Conservation (phyloP, 2,113 vertebrate species). For the Theristicus caerulescens region DNA sequence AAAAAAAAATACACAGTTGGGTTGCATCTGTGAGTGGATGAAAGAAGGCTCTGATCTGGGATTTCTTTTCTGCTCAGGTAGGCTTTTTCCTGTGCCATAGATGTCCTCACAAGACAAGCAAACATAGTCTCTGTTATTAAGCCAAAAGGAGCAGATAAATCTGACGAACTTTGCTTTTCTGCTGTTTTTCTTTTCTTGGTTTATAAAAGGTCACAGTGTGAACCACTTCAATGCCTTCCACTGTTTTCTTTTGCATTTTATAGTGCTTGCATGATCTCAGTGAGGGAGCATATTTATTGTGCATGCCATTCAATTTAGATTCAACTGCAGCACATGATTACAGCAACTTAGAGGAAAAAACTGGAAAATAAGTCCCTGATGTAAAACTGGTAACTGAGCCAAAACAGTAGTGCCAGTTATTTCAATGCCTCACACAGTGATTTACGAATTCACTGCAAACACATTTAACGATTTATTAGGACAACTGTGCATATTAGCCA, state of each 20-base stretch:
- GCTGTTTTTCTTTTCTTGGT: conserved; percentile 32
- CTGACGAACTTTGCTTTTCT: conserved; percentile 2
- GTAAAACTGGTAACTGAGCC: conserved; percentile 72
- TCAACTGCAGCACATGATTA: conserved; percentile 73
- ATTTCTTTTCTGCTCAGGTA: conserved; percentile 41
- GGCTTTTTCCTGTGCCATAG: neutral
- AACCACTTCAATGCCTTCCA: conserved; percentile 66
- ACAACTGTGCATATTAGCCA: conserved; percentile 47
- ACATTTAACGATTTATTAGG: conserved; percentile 53
- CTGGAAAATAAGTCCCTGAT: conserved; percentile 79
- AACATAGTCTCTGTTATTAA: neutral
- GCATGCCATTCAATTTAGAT: conserved; percentile 70
- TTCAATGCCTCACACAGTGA: conserved; percentile 67
- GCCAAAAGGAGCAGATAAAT: conserved; percentile 40
- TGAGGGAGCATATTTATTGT: conserved; percentile 65
- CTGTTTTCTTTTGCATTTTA: conserved; percentile 71
- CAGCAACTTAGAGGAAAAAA: conserved; percentile 59
- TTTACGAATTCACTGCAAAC: conserved; percentile 63
- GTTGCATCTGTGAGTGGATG: neutral
- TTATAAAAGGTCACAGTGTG: conserved; percentile 61
- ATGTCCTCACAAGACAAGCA: conserved; percentile 9
- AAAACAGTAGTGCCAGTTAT: conserved; percentile 83
- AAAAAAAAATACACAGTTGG: neutral
- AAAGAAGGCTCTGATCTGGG: neutral
- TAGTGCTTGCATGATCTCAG: conserved; percentile 57